Base-by-base conservation (phyloP, 2,113 vertebrate species). In the Sitta europaea region DNA sequence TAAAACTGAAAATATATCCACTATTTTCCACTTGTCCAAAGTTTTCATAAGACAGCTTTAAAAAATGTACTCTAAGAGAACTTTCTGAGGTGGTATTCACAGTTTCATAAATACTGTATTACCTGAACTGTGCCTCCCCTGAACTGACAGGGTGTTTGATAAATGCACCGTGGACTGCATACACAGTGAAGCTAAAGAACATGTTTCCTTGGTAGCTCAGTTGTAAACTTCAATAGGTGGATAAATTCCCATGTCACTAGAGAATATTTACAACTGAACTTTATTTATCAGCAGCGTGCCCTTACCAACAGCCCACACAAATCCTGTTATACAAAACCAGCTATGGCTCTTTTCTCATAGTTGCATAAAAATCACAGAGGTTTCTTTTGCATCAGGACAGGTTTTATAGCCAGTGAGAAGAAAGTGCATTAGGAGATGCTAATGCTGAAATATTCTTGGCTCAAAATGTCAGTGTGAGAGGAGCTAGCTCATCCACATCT, bases 181-280 rank as follows among this genome's bases (percentile, higher is more conserved):
- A 68, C 87, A 53, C 48, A 70, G 42, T n/a, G 50, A 57, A 97
- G 86, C 91, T 90, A 82, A 96, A 91, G 90, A 92, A 91, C 66
- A 48, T 38, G 88, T 97, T 97, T 93, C 96, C 86, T 90, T 2
- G 1, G 71, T 81, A 90, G 86, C 85, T 97, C 86, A 55, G 86
- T 73, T 94, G 91, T 96, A 93, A 94, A 94, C 86, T 94, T 95
- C 92, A 95, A 92, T 95, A 94, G 93, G 78, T 94, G 90, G 78
- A 93, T 94, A 90, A 96, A 96, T 97, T 96, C 94, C 86, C 77
- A 59, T 89, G 88, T 93, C 88, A 92, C 84, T 67, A 75, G 72
- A 89, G 83, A 94, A 94, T 96, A 96, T 97, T 96, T 97, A 96
- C 92, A 95, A 90, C 51, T 50, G 90, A 93, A 96, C 86, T 74